Conservation (phyloP, 2,113 vertebrate genomes). For the Xenopus laevis region DNA sequence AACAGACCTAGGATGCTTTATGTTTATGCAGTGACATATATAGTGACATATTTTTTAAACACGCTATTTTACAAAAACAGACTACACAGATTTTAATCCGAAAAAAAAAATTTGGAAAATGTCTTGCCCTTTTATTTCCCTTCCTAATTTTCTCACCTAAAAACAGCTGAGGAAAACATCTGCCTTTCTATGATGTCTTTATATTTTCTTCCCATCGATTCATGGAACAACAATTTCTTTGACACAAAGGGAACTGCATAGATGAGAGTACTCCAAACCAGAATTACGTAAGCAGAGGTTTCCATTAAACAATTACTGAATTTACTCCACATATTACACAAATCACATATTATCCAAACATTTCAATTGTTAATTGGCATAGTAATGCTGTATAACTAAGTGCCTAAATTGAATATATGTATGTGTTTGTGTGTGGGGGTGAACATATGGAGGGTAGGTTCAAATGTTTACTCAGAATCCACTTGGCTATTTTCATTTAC, state of each 20-base stretch:
- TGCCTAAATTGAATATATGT: not conserved
- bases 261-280: conserved; percentile 25
- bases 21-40: conserved; percentile 22
- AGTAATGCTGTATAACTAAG: not conserved
- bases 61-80: too few species aligned
- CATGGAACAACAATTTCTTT: conserved; percentile 15
- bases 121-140: not conserved
- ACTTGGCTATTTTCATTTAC: too few species aligned
- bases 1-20: not conserved
- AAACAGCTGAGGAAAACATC: conserved; percentile 41
- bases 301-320: conserved; percentile 14
- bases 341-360: conserved; percentile 2
- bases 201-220: conserved; percentile 26
- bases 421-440: too few species aligned
- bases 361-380: not conserved
- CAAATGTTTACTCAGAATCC: too few species aligned
- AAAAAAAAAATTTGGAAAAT: not conserved
- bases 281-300: conserved; percentile 30
- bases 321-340: conserved; percentile 27
- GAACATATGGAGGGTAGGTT: too few species aligned
- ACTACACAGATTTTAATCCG: too few species aligned
- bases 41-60: too few species aligned
- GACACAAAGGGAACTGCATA: conserved; percentile 29
- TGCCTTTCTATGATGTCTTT: conserved; percentile 27
- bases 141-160: conserved; percentile 31